Conservation (phyloP, 2,113 vertebrate species). For the Podarcis raffonei region DNA sequence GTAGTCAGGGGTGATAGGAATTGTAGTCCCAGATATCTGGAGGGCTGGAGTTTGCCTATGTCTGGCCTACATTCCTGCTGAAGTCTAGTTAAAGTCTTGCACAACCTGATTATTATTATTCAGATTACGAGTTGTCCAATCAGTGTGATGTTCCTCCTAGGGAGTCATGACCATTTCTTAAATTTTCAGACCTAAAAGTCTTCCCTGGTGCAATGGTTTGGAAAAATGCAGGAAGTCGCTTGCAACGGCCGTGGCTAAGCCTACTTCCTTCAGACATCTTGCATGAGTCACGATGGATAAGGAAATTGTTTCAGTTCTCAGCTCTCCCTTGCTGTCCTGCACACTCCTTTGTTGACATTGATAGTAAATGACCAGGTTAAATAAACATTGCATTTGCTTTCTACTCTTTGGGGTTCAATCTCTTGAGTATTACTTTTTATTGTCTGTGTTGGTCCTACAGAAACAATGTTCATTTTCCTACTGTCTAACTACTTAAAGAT, state of each 20-base stretch:
- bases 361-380: background rate
- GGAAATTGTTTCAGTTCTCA: background rate
- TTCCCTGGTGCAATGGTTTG: background rate
- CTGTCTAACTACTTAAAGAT: background rate
- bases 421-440: background rate
- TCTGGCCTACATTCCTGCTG: background rate
- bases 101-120: background rate
- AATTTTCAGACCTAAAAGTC: background rate
- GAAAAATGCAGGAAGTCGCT: background rate
- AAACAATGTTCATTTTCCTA: background rate
- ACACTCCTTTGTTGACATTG: background rate
- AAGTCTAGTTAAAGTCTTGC: background rate
- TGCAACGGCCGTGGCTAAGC: background rate
- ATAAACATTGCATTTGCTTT: background rate
- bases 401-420: background rate
- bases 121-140: background rate
- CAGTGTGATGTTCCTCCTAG: background rate
- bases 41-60: no score
- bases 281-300: background rate
- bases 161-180: conserved; percentile 13
- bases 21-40: no score
- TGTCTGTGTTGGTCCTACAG: background rate
- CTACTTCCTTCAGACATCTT: background rate
- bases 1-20: no score
- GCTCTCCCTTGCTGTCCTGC: background rate